A percentile compares a stretch with the other conserved stretches of the same genome.
phyloP scores from a whole-genome alignment of 2,888 invertebrate species.

The Drosophila prolongata region DNA sequence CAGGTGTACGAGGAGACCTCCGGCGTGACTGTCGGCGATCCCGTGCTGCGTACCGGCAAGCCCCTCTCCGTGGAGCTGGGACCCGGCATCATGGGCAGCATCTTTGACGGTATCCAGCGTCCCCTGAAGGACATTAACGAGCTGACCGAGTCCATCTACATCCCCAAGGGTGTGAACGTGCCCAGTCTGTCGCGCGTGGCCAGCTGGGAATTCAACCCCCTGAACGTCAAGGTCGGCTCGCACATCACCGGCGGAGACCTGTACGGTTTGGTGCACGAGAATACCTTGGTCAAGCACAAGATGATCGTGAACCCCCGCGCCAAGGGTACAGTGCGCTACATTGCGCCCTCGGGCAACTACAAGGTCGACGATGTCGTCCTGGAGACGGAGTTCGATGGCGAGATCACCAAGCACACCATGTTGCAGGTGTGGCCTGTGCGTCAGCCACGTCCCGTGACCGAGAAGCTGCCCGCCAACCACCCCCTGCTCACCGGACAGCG shows the following conservation, averaged over 20 bases:
- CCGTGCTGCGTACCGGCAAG: conserved; percentile 98
- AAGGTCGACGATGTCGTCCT: conserved; percentile 96
- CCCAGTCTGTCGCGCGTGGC: conserved; percentile 93
- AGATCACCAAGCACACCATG: conserved; percentile 96
- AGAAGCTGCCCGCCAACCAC: conserved; percentile 99
- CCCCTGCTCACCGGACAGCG: conserved; percentile 99
- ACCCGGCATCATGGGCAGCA: conserved; percentile 99
- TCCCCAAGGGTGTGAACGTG: conserved; percentile 99
- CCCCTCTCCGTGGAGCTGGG: conserved; percentile 99
- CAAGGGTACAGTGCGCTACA: conserved; percentile 97
- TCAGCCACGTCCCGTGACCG: conserved; percentile 97
- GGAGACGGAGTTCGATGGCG: conserved; percentile 99
- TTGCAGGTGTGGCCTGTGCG: conserved; percentile 99
- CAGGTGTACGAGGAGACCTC: conserved; percentile 99
- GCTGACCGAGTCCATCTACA: conserved; percentile 98
- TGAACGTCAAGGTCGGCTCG: conserved; percentile 94
- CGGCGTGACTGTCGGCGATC: conserved; percentile 99
- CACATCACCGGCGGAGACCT: conserved; percentile 99
- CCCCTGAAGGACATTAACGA: conserved; percentile 98
- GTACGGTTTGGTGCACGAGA: conserved; percentile 98
- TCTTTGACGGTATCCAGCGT: conserved; percentile 99
- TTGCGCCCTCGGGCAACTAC: conserved; percentile 97
- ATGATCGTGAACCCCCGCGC: conserved; percentile 97
- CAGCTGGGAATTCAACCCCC: conserved; percentile 97
- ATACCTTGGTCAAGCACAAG: conserved; percentile 98